Conservation (phyloP, 2,888 invertebrate species). For the Siphonodentalium dalli region DNA sequence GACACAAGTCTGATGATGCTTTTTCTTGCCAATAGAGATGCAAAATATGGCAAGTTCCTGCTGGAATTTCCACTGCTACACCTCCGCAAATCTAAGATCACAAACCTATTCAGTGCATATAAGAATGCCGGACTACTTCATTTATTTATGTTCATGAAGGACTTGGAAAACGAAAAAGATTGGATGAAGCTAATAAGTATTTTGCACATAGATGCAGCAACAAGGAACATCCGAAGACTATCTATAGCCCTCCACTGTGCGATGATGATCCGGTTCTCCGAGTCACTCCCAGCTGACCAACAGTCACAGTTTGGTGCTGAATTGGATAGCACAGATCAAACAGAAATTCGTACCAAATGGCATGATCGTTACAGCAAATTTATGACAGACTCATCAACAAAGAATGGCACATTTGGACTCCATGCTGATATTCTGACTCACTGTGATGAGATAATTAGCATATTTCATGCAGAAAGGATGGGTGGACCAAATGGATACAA, state of each 20-base stretch:
- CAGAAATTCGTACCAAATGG: constrained; percentile 13
- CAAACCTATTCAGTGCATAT: constrained; percentile 21
- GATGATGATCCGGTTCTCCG: constrained; percentile 7
- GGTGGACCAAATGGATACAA: constrained; percentile 17
- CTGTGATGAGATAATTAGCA: constrained; percentile 22
- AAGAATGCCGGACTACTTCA: constrained; percentile 22
- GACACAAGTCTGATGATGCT: too few species aligned
- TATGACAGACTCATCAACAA: neutral
- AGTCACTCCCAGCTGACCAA: neutral
- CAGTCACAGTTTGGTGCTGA: neutral
- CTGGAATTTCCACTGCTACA: constrained; percentile 24
- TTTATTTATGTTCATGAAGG: constrained; percentile 20
- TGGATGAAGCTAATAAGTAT: constrained; percentile 17
- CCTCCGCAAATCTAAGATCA: constrained; percentile 26
- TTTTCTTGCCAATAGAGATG: neutral
- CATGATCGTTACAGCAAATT: constrained; percentile 1
- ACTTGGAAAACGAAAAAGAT: constrained; percentile 21
- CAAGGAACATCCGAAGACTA: constrained; percentile 6
- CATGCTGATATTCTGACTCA: constrained; percentile 20
- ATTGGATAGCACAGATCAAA: neutral
- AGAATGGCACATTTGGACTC: constrained; percentile 13
- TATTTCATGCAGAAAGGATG: constrained; percentile 19
- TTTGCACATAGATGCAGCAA: constrained; percentile 22
- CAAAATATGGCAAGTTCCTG: constrained; percentile 13
- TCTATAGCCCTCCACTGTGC: constrained; percentile 12